phyloP scores from a whole-genome alignment of 2,797 vertebrate genomes.

The Orientallactaga sibirica region DNA sequence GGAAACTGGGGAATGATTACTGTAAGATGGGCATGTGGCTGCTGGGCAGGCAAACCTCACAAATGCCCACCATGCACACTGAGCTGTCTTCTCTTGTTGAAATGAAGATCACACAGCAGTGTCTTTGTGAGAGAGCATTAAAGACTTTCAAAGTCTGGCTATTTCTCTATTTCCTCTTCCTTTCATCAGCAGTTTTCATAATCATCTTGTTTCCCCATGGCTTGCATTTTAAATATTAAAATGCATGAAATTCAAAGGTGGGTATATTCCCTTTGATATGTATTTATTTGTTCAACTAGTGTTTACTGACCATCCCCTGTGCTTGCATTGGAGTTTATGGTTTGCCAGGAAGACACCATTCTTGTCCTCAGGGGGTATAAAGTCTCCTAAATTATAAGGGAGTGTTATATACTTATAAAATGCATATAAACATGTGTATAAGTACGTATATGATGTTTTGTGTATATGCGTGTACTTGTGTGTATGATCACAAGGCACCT shows the following conservation, averaged over 20 bases:
- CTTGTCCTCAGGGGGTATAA: not conserved
- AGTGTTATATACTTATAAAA: not conserved
- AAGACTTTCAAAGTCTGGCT: not conserved
- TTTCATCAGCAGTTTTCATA: slow-evolving; percentile 14
- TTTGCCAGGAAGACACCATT: not conserved
- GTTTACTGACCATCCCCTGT: not conserved
- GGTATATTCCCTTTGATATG: not conserved
- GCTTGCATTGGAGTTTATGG: not conserved
- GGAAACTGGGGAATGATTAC: not conserved
- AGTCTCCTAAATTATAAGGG: not conserved
- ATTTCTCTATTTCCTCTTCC: not conserved
- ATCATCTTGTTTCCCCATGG: not conserved
- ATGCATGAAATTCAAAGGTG: not conserved
- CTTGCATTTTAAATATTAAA: slow-evolving; percentile 37
- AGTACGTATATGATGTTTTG: not conserved
- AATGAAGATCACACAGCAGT: not conserved
- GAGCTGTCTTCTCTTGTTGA: slow-evolving; percentile 26
- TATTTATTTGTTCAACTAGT: not conserved
- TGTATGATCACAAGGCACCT: too few species aligned
- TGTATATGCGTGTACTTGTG: too few species aligned
- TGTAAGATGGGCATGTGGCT: not conserved
- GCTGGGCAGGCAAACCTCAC: not conserved
- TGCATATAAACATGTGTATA: not conserved
- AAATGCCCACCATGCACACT: too few species aligned
- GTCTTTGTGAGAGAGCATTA: not conserved